These are phyloP conservation scores for Neopipo cinnamomea DNA, from an alignment of 2,113 vertebrate species.

Conservation along the genomic window DNA sequence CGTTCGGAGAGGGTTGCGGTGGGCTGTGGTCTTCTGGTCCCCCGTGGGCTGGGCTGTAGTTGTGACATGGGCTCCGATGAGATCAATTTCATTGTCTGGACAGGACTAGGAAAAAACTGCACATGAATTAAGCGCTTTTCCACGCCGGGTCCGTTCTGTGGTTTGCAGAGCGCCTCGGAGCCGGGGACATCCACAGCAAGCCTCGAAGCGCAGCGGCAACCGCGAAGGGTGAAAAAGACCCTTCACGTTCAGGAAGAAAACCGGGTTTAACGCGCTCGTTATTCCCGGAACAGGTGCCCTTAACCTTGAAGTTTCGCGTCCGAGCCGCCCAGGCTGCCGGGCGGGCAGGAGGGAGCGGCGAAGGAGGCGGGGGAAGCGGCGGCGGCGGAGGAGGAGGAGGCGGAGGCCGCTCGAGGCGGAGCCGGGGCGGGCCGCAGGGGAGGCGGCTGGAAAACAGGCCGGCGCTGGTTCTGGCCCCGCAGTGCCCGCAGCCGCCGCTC, in stretches of 20 bases:
- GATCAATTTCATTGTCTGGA: not conserved
- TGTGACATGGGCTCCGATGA: not conserved
- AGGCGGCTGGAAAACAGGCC: slow-evolving; percentile 59
- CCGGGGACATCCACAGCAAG: not conserved
- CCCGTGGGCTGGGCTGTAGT: not conserved
- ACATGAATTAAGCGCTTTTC: not conserved
- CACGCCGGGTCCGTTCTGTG: not conserved
- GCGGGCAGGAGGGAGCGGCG: not conserved
- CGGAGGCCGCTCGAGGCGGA: slow-evolving; percentile 8
- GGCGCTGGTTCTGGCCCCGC: slow-evolving; percentile 43
- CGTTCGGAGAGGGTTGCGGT: not conserved
- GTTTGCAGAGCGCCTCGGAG: not conserved
- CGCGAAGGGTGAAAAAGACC: not conserved
- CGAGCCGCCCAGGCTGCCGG: rapidly evolving
- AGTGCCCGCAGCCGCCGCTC: slow-evolving; percentile 40
- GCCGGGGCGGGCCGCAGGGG: slow-evolving; percentile 42
- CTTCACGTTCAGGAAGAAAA: not conserved
- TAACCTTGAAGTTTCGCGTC: rapidly evolving
- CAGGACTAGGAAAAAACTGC: not conserved
- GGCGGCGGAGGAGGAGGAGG: not conserved
- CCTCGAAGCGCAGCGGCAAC: not conserved
- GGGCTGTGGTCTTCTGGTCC: not conserved
- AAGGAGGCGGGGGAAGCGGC: not conserved
- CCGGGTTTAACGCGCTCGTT: not conserved
- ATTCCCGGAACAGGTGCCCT: rapidly evolving